phyloP scores from a whole-genome alignment of 2,113 vertebrate genomes.

The Ochotona princeps region DNA sequence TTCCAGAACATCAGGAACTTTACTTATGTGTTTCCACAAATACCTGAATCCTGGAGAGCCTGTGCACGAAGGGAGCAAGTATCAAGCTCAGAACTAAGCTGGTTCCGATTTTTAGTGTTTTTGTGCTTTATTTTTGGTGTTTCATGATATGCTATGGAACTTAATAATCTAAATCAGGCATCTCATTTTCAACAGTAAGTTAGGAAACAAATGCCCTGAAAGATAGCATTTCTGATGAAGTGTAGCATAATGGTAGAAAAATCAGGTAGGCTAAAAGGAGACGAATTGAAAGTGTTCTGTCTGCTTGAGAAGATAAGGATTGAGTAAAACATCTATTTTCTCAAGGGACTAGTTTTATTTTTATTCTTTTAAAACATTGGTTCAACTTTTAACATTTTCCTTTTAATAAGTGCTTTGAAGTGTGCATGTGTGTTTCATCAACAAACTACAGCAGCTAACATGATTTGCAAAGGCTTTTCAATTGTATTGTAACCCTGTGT shows the following conservation, averaged over 20 bases:
- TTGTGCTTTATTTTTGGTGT: background rate
- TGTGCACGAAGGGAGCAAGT: fast-evolving
- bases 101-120: background rate
- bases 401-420: background rate
- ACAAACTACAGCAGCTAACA: background rate
- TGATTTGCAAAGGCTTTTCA: background rate
- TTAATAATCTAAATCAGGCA: background rate
- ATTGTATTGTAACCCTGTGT: background rate
- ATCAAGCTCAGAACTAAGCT: background rate
- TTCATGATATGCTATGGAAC: background rate
- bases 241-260: background rate
- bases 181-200: background rate
- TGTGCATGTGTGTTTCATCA: background rate
- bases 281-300: background rate
- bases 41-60: background rate
- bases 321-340: background rate
- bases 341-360: background rate
- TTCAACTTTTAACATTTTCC: background rate
- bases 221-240: background rate
- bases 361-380: background rate
- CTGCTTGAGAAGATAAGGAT: background rate
- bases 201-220: background rate
- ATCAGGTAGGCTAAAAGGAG: background rate
- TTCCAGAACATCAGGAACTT: background rate
- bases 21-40: background rate